phyloP scores from a whole-genome alignment of 1,140 invertebrate genomes.

The Drosophila elegans region DNA sequence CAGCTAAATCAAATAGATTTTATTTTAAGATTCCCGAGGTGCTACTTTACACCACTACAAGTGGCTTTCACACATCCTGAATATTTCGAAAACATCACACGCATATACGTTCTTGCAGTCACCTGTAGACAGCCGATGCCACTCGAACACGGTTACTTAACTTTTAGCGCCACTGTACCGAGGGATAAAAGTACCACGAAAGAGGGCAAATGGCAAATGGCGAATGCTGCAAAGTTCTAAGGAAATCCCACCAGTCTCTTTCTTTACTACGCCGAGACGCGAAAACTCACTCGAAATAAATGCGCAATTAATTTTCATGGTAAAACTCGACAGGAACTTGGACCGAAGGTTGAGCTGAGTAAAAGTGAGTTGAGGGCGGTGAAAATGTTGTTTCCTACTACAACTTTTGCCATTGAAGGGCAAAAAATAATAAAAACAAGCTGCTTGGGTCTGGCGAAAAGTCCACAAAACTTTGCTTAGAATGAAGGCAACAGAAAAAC shows the following conservation, averaged over 20 bases:
- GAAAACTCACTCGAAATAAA: constrained; percentile 77
- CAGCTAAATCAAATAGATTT: background rate
- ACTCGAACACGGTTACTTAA: constrained; percentile 53
- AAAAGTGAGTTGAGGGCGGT: constrained; percentile 16
- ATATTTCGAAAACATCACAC: constrained; percentile 3
- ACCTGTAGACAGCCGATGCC: constrained; percentile 19
- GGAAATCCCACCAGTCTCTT: constrained; percentile 14
- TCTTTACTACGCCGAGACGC: constrained; percentile 13
- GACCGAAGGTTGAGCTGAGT: constrained; percentile 32
- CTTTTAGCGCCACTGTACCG: constrained; percentile 24
- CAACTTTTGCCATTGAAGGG: constrained; percentile 62
- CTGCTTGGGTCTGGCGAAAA: constrained; percentile 42
- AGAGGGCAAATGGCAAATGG: constrained; percentile 37
- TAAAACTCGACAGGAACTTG: constrained; percentile 64
- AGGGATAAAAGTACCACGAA: constrained; percentile 4
- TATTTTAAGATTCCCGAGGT: background rate
- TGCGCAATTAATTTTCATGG: constrained; percentile 81
- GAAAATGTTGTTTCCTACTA: constrained; percentile 67
- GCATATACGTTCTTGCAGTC: constrained; percentile 19
- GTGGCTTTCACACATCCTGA: background rate
- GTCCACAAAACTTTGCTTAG: constrained; percentile 49
- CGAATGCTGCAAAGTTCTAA: constrained; percentile 44
- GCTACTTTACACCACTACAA: background rate
- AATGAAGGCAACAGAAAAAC: constrained; percentile 18
- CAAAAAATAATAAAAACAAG: constrained; percentile 59